Percentiles rank a stretch among this genome's conserved stretches.
Evolutionary conservation across 2,888 invertebrate species (phyloP).

Genomic region (Ormyrus labotus): DNA sequence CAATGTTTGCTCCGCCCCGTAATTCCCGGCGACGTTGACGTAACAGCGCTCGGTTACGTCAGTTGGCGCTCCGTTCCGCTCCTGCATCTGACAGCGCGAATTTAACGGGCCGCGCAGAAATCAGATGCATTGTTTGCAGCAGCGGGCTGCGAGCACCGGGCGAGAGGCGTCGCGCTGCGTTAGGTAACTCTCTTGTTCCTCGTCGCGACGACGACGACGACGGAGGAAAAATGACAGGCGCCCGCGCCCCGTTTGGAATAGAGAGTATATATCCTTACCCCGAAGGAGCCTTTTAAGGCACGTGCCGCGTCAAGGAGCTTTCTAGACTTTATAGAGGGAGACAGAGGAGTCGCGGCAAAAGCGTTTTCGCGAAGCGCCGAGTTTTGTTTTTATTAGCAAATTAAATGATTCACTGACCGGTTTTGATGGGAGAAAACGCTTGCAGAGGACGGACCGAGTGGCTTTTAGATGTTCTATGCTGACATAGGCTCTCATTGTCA

Average conservation of each 20-base stretch:
- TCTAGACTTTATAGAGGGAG: background rate
- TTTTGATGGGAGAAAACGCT: slow-evolving; percentile 12
- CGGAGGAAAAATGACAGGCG: slow-evolving; percentile 29
- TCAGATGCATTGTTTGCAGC: slow-evolving; percentile 68
- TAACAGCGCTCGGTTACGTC: slow-evolving; percentile 67
- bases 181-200: slow-evolving; percentile 57
- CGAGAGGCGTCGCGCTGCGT: slow-evolving; percentile 29
- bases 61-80: slow-evolving; percentile 41
- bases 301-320: background rate
- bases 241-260: background rate
- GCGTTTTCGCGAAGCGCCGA: background rate
- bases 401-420: slow-evolving; percentile 40
- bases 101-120: slow-evolving; percentile 69
- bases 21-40: slow-evolving; percentile 53
- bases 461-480: slow-evolving; percentile 12
- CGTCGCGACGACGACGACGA: background rate
- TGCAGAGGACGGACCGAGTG: slow-evolving; percentile 4
- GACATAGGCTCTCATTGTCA: background rate
- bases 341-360: background rate
- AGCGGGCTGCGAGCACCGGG: too few relatives aligned
- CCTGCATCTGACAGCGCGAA: slow-evolving; percentile 71
- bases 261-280: background rate
- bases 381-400: slow-evolving; percentile 4
- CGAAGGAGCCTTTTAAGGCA: background rate
- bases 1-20: slow-evolving; percentile 44